Base-by-base conservation (phyloP, 2,888 invertebrate genomes). In the Diplolepis rosae region DNA sequence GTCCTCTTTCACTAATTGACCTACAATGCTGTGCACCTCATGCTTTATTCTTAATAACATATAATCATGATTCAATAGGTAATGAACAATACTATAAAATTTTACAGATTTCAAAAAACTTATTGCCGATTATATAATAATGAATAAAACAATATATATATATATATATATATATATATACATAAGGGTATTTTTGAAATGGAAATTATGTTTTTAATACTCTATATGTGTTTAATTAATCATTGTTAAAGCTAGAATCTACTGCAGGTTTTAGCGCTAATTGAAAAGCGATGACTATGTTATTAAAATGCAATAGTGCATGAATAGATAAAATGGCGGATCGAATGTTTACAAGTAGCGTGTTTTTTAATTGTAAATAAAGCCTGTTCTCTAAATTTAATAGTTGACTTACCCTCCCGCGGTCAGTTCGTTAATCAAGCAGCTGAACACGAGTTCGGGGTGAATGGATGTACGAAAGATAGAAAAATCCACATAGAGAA, bases 371-470 rank as follows among this genome's bases (percentile, higher is more conserved):
- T 82, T 82, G 83, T 82, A 82, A 83, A 83, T 80, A 79, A 74
- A 82, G 80, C 74, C 77, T 82, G 81, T 75, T 82, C 77, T 76
- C 39, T 42, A 61, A 39, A 27, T 42, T 61, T 42, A 61, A 80
- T 83, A 84, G 79, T 85, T 84, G 87, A 94, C 94, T 95, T 93
- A 95, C 95, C 95, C 94, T 90, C 92, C 93, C 87, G 92, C 92
- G 87, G 93, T 92, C 91, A 94, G 91, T 92, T 95, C 95, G 91
- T 95, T 95, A 92, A 95, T 93, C 92, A 95, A 93, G 94, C 95
- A 95, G 94, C 95, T 95, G 90, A 90, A 89, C 83, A 86, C 85
- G 85, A 86, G 83, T 85, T 87, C 81, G 79, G 82, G 85, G 85
- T 86, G 87, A 85, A 88, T 87, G 82, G 83, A 86, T 86, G 86